These are phyloP conservation scores for Drosophila antonietae DNA, from an alignment of 2,888 invertebrate genomes.

Conservation along the genomic window DNA sequence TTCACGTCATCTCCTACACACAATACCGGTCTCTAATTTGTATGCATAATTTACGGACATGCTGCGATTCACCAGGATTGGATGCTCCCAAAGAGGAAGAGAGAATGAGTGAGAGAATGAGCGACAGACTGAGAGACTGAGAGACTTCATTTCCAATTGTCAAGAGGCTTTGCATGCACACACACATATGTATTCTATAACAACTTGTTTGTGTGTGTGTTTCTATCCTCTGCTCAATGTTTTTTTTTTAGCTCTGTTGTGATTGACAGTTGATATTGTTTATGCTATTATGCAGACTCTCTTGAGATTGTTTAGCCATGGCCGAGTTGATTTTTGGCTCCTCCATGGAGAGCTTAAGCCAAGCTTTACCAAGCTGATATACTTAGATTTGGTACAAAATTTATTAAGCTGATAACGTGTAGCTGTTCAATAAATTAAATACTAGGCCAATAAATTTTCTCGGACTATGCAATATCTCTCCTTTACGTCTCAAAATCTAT, in stretches of 20 bases:
- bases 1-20: slow-evolving; percentile 66
- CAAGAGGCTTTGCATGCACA: slow-evolving; percentile 29
- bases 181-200: background rate
- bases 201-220: slow-evolving; percentile 1
- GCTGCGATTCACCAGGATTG: slow-evolving; percentile 21
- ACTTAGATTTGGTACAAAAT: background rate
- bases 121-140: background rate
- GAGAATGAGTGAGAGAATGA: background rate
- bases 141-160: slow-evolving; percentile 47
- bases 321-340: slow-evolving; percentile 1
- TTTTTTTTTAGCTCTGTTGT: slow-evolving; percentile 30
- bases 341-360: background rate
- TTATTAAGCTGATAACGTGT: background rate
- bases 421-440: background rate
- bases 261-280: slow-evolving; percentile 46
- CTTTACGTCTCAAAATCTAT: background rate
- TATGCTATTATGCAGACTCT: slow-evolving; percentile 12
- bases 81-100: background rate
- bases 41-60: slow-evolving; percentile 73
- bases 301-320: slow-evolving; percentile 29
- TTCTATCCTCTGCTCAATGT: slow-evolving; percentile 13
- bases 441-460: background rate
- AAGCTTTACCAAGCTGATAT: background rate
- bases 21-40: slow-evolving; percentile 70
- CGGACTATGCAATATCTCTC: no score